phyloP scores from a whole-genome alignment of 2,113 vertebrate genomes.

The Peromyscus polionotus region DNA sequence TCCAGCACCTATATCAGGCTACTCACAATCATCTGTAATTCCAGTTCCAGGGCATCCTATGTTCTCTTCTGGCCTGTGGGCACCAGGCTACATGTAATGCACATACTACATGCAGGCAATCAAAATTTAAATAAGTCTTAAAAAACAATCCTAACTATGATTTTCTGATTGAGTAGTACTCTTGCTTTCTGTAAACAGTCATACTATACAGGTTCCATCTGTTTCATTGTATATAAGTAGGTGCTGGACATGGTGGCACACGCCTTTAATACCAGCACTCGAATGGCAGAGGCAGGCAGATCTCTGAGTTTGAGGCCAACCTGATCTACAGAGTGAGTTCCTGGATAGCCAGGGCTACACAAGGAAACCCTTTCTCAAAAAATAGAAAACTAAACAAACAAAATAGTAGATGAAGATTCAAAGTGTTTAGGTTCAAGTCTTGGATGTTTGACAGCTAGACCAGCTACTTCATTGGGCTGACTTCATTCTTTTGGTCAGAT shows the following conservation, averaged over 20 bases:
- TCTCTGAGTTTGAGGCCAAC: not conserved
- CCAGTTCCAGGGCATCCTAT: not conserved
- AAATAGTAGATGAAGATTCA: not conserved
- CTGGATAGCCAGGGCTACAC: not conserved
- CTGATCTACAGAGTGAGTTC: not conserved
- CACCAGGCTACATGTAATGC: not conserved
- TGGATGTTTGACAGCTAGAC: conserved; percentile 75
- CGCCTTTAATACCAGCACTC: not conserved
- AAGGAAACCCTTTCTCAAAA: not conserved
- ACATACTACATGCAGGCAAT: not conserved
- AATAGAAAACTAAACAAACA: no score
- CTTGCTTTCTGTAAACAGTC: not conserved
- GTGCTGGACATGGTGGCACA: not conserved
- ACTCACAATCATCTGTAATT: not conserved
- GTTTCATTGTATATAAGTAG: conserved; percentile 72
- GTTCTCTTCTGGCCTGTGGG: not conserved
- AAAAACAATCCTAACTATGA: not conserved
- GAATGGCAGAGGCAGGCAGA: not conserved
- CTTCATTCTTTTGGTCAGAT: conserved; percentile 76
- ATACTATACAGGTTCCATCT: conserved; percentile 25
- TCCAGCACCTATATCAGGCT: not conserved
- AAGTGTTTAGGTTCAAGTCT: conserved; percentile 56
- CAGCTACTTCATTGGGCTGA: conserved; percentile 71
- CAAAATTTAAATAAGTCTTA: not conserved
- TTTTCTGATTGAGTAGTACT: not conserved